These are phyloP conservation scores for Protaetia brevitarsis DNA, from an alignment of 1,140 invertebrate species.

Conservation along the genomic window DNA sequence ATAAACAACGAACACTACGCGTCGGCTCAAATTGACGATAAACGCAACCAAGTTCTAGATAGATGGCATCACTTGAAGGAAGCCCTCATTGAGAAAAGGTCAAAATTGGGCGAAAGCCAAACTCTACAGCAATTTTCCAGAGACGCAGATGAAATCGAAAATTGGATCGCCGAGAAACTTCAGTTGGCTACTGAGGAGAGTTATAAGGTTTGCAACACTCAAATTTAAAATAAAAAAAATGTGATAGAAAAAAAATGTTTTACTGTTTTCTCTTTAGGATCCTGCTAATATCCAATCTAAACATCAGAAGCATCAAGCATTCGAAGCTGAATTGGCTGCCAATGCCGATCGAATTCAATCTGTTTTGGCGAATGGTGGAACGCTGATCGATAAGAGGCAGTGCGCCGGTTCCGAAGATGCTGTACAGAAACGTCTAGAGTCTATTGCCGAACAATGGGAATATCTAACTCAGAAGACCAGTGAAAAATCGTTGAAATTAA, in stretches of 20 bases:
- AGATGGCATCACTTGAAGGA: slow-evolving; percentile 96
- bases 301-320: slow-evolving; percentile 99
- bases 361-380: slow-evolving; percentile 93
- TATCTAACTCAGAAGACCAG: slow-evolving; percentile 96
- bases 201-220: slow-evolving; percentile 67
- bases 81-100: slow-evolving; percentile 95
- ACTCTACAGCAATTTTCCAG: slow-evolving; percentile 98
- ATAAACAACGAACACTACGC: slow-evolving; percentile 95
- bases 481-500: slow-evolving; percentile 96
- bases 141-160: slow-evolving; percentile 99
- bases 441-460: slow-evolving; percentile 98
- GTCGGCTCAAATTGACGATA: slow-evolving; percentile 82
- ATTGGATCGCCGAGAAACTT: slow-evolving; percentile 98
- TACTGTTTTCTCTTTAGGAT: slow-evolving; percentile 53
- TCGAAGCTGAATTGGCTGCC: slow-evolving; percentile 97
- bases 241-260: too few species aligned
- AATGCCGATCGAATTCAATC: slow-evolving; percentile 97
- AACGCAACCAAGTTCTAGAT: slow-evolving; percentile 87
- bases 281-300: slow-evolving; percentile 91
- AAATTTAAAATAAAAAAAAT: neutral
- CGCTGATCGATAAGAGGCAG: slow-evolving; percentile 89
- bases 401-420: slow-evolving; percentile 91
- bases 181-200: slow-evolving; percentile 96
- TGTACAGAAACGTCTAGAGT: slow-evolving; percentile 84
- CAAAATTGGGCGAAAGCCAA: slow-evolving; percentile 94